phyloP scores from a whole-genome alignment of 1,140 invertebrate species.

The Drosophila neocordata region DNA sequence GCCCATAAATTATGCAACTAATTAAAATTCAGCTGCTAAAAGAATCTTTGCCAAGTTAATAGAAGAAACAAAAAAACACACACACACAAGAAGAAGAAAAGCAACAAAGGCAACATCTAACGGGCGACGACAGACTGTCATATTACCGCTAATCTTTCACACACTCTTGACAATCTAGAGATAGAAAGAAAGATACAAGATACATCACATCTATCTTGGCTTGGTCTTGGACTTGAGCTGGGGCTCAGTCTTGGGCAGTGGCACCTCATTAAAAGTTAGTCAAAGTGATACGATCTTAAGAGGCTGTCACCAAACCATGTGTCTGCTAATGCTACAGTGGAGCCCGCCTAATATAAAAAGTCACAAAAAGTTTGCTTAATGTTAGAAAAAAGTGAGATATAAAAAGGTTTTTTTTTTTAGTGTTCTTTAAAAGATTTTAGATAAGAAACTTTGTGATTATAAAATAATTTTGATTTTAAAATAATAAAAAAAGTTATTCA shows the following conservation, averaged over 20 bases:
- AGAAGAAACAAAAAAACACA: background rate
- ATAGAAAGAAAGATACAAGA: background rate
- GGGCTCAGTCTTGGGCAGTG: conserved; percentile 19
- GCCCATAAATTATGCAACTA: conserved; percentile 53
- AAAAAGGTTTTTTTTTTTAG: no score
- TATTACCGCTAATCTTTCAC: conserved; percentile 65
- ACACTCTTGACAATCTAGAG: conserved; percentile 44
- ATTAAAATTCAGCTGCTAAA: conserved; percentile 41
- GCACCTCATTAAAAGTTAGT: conserved; percentile 51
- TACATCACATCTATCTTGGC: conserved; percentile 5
- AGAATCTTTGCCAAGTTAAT: conserved; percentile 11
- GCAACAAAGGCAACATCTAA: conserved; percentile 64
- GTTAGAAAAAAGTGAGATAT: no score
- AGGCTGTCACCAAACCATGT: conserved; percentile 9
- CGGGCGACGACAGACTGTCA: conserved; percentile 44
- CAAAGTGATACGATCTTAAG: conserved; percentile 10
- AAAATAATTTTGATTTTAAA: no score
- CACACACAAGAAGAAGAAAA: background rate
- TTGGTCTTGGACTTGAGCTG: conserved; percentile 4
- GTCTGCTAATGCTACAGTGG: background rate
- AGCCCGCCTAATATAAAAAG: no score
- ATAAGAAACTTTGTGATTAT: no score
- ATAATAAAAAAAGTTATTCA: no score
- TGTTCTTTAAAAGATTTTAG: no score
- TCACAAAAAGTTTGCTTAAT: no score